These are phyloP conservation scores for Diloba caeruleocephala DNA, from an alignment of 2,888 invertebrate genomes.

Conservation along the genomic window DNA sequence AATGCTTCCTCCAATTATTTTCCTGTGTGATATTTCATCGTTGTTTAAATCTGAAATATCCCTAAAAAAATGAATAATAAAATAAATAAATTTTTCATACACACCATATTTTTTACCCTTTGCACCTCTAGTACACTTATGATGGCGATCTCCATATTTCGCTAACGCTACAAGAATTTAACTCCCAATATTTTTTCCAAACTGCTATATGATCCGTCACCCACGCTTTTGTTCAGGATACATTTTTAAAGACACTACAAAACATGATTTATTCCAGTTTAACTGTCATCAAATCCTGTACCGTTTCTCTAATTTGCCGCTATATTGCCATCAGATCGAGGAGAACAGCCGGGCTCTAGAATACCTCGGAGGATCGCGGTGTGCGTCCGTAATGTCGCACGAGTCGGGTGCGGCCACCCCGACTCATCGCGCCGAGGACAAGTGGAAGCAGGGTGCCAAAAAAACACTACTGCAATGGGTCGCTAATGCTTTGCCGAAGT, in stretches of 20 bases:
- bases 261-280: neutral
- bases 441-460: conserved; percentile 96
- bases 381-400: conserved; percentile 94
- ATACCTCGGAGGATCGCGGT: conserved; percentile 93
- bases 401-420: conserved; percentile 93
- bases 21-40: conserved; percentile 2
- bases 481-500: conserved; percentile 94
- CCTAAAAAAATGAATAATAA: no score
- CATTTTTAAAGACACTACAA: neutral
- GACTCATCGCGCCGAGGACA: conserved; percentile 88
- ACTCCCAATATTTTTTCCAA: conserved; percentile 1
- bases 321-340: conserved; percentile 93
- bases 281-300: neutral
- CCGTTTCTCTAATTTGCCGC: neutral
- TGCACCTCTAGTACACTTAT: no score
- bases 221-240: conserved; percentile 9
- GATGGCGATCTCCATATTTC: conserved; percentile 1
- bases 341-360: conserved; percentile 97
- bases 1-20: neutral
- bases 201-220: conserved; percentile 5
- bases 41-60: conserved; percentile 6
- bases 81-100: no score
- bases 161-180: neutral
- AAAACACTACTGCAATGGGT: conserved; percentile 98
- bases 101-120: no score